Conservation (phyloP, 1,140 invertebrate genomes). For the Triops cancriformis region DNA sequence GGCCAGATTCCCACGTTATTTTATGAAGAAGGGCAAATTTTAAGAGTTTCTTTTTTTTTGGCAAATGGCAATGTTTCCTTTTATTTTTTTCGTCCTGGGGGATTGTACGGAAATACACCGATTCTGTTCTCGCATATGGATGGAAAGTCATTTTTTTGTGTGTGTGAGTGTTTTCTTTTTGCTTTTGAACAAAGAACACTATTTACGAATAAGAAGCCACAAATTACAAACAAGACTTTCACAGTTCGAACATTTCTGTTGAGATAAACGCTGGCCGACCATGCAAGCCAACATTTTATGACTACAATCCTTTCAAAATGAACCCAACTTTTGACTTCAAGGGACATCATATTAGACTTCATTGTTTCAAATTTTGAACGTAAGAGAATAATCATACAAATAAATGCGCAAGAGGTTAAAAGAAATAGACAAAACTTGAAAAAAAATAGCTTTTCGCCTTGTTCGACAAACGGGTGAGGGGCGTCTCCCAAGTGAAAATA, state of each 20-base stretch:
- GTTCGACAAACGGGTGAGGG: not conserved
- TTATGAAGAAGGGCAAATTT: not conserved
- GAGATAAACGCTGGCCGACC: too few relatives aligned
- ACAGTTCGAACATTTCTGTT: not conserved
- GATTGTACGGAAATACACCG: slow-evolving; percentile 5
- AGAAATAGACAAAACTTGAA: too few relatives aligned
- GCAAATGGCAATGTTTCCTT: not conserved
- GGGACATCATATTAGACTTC: too few relatives aligned
- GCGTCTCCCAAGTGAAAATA: not conserved
- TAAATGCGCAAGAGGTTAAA: too few relatives aligned
- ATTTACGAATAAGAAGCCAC: not conserved
- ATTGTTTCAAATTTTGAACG: too few relatives aligned
- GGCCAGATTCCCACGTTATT: not conserved
- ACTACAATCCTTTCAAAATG: too few relatives aligned
- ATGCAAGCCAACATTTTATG: too few relatives aligned
- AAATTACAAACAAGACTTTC: not conserved
- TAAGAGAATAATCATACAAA: too few relatives aligned
- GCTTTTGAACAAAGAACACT: not conserved
- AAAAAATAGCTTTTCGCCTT: too few relatives aligned
- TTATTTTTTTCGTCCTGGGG: not conserved
- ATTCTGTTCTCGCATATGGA: slow-evolving; percentile 11
- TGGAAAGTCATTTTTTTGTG: not conserved
- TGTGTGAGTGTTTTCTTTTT: not conserved
- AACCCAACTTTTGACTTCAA: too few relatives aligned
- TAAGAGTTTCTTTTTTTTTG: not conserved